These are phyloP conservation scores for Brachymystax lenok DNA, from an alignment of 2,797 vertebrate species.

Conservation along the genomic window DNA sequence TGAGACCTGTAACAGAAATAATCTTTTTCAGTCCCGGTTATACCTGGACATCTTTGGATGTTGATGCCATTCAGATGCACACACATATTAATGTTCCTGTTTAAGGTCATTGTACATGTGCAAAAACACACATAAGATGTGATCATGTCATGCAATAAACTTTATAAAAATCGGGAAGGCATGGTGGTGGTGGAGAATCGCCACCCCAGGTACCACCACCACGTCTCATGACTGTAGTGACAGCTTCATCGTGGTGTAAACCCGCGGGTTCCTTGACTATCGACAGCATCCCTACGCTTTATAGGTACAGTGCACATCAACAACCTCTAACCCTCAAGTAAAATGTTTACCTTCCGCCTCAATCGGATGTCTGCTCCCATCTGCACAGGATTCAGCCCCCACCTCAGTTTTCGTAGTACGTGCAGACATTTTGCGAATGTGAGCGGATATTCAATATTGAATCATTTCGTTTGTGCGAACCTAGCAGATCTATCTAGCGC, in stretches of 20 bases:
- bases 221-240: conserved; percentile 96
- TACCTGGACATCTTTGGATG: no score
- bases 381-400: no score
- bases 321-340: background rate
- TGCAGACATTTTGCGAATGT: no score
- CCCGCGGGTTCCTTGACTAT: conserved; percentile 93
- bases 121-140: conserved; percentile 1
- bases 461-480: no score
- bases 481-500: no score
- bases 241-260: conserved; percentile 98
- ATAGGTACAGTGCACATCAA: conserved; percentile 79
- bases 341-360: no score
- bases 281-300: conserved; percentile 94
- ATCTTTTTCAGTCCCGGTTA: no score
- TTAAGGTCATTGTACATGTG: background rate
- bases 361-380: background rate
- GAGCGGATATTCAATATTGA: no score
- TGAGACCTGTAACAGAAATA: conserved; percentile 40
- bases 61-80: conserved; percentile 1
- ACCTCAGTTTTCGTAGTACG: no score
- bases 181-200: conserved; percentile 96
- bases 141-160: background rate
- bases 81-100: background rate
- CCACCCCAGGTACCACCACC: conserved; percentile 95
- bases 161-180: conserved; percentile 88